Evolutionary conservation across 2,113 vertebrate genomes (phyloP).

Genomic region (Colaptes auratus): DNA sequence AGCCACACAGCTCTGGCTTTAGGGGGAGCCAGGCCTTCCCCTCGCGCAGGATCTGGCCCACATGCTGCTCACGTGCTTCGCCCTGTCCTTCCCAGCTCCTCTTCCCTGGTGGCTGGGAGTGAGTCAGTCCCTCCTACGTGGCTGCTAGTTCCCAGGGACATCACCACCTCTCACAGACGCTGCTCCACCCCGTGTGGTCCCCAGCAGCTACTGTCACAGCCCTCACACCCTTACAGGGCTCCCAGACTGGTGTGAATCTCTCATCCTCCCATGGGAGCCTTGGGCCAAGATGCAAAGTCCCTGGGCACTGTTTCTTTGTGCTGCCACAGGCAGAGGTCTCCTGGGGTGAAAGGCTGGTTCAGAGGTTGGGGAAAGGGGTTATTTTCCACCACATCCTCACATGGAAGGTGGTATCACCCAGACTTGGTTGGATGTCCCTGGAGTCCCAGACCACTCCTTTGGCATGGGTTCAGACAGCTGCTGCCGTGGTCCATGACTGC

Average conservation of each 20-base stretch:
- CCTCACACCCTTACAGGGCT: background rate
- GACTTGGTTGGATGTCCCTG: background rate
- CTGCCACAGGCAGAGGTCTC: rapidly evolving
- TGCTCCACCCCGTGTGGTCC: background rate
- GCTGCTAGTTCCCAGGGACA: background rate
- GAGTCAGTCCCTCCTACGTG: background rate
- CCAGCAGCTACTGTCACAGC: no score
- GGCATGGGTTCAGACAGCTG: background rate
- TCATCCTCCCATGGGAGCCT: rapidly evolving
- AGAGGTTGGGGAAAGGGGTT: background rate
- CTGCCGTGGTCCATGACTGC: rapidly evolving
- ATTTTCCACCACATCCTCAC: rapidly evolving
- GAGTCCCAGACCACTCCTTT: background rate
- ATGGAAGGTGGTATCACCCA: background rate
- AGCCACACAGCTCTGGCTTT: background rate
- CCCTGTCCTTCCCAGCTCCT: background rate
- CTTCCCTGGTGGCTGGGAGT: background rate
- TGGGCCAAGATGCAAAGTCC: background rate
- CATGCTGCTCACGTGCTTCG: background rate
- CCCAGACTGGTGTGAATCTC: rapidly evolving
- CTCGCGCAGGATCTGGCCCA: rapidly evolving
- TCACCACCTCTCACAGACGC: background rate
- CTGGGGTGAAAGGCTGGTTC: background rate
- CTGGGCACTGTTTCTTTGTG: rapidly evolving
- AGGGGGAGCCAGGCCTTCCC: background rate